Conservation (phyloP, 2,113 vertebrate genomes). For the Aptenodytes forsteri region DNA sequence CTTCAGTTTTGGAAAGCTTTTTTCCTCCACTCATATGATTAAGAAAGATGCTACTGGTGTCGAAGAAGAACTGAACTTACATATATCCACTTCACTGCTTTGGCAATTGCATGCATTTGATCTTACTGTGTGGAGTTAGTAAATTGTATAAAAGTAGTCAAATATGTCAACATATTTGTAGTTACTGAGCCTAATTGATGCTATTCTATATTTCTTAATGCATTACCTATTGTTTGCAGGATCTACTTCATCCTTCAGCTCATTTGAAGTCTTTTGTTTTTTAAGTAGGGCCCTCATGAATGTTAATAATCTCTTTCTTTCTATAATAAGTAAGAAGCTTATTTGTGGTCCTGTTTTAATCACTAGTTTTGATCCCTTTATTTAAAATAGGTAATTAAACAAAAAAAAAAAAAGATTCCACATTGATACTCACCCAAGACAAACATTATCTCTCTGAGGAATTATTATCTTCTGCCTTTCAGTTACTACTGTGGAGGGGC, state of each 20-base stretch:
- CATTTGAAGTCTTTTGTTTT: conserved; percentile 12
- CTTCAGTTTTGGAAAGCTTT: neutral
- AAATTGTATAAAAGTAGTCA: neutral
- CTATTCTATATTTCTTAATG: neutral
- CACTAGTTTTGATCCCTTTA: neutral
- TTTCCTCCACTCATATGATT: neutral
- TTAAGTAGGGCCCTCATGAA: neutral
- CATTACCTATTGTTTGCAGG: neutral
- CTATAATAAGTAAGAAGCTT: neutral
- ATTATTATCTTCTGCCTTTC: neutral
- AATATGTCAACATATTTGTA: neutral
- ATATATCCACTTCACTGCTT: neutral
- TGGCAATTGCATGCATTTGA: neutral
- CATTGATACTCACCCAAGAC: neutral
- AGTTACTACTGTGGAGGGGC: neutral
- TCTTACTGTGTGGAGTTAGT: neutral
- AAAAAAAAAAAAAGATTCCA: neutral
- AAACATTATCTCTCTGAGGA: neutral
- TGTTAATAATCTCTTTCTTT: neutral
- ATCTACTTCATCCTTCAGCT: neutral
- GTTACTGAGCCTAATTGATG: neutral
- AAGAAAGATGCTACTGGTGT: neutral
- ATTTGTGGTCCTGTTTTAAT: neutral
- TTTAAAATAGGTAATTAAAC: neutral
- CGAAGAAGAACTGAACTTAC: neutral